Evolutionary conservation across 2,113 vertebrate species (phyloP).

Genomic region (Amazona guildingii): DNA sequence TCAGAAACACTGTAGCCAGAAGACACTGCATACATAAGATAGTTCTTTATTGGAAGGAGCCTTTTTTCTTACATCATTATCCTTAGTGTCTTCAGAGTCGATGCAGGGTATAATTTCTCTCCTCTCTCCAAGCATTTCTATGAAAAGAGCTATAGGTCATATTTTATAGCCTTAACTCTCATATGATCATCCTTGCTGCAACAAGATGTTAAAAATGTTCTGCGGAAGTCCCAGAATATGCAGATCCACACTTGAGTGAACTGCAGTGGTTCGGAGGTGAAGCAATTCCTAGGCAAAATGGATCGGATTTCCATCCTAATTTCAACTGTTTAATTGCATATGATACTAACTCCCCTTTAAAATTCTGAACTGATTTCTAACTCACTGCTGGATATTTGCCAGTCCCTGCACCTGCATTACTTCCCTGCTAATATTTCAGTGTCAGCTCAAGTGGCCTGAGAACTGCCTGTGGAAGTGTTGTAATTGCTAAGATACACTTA

Average conservation of each 20-base stretch:
- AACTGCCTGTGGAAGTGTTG: constrained; percentile 42
- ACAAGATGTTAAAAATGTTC: neutral
- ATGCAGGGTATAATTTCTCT: neutral
- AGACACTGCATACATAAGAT: neutral
- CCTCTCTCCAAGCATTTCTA: neutral
- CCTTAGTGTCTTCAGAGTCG: neutral
- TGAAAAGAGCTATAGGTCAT: neutral
- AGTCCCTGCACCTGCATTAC: constrained; percentile 61
- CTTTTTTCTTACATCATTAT: neutral
- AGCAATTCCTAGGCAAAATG: constrained; percentile 5
- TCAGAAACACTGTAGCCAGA: neutral
- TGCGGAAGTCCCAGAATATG: neutral
- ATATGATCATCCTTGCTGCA: neutral
- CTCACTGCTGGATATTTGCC: constrained; percentile 55
- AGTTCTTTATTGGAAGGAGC: neutral
- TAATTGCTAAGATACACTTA: constrained; percentile 60
- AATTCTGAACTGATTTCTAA: constrained; percentile 36
- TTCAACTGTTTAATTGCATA: constrained; percentile 16
- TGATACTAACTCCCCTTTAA: constrained; percentile 16
- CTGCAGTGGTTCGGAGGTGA: neutral
- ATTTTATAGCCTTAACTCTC: neutral
- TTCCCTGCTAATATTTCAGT: constrained; percentile 64
- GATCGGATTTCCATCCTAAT: constrained; percentile 42
- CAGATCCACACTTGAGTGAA: neutral
- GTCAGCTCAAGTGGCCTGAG: constrained; percentile 63